Evolutionary conservation across 2,113 vertebrate species (phyloP).

Genomic region (Notarius lentiginosus): DNA sequence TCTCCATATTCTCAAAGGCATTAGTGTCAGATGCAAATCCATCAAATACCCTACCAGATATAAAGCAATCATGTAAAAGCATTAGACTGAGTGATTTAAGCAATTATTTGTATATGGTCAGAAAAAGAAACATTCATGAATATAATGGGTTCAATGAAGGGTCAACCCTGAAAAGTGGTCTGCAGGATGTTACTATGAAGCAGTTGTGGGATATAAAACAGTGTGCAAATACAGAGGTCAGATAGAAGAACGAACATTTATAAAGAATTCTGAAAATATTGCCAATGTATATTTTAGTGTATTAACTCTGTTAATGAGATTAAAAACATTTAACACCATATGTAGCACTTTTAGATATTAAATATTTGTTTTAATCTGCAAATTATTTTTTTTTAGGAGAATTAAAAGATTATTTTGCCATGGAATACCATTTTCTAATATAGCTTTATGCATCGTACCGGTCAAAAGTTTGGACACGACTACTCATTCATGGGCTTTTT

Average conservation of each 20-base stretch:
- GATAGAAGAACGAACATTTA: not conserved
- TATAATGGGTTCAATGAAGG: not conserved
- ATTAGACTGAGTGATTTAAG: not conserved
- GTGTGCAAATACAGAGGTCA: not conserved
- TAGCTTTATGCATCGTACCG: not conserved
- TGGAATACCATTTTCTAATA: not conserved
- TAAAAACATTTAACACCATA: not conserved
- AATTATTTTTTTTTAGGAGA: not conserved
- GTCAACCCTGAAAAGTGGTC: not conserved
- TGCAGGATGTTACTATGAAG: not conserved
- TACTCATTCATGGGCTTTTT: no score
- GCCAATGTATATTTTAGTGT: not conserved
- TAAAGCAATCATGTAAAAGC: not conserved
- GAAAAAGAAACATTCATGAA: no score
- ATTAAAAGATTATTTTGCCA: not conserved
- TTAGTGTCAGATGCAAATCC: rapidly evolving
- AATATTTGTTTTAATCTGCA: not conserved
- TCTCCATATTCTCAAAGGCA: not conserved
- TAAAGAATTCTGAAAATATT: not conserved
- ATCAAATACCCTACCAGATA: constrained; percentile 47
- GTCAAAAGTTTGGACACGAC: no score
- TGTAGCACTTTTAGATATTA: not conserved
- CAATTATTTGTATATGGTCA: not conserved
- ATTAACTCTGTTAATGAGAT: not conserved
- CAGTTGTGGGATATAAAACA: not conserved